Conservation (phyloP, 2,797 vertebrate genomes). For the Octomys mimax region DNA sequence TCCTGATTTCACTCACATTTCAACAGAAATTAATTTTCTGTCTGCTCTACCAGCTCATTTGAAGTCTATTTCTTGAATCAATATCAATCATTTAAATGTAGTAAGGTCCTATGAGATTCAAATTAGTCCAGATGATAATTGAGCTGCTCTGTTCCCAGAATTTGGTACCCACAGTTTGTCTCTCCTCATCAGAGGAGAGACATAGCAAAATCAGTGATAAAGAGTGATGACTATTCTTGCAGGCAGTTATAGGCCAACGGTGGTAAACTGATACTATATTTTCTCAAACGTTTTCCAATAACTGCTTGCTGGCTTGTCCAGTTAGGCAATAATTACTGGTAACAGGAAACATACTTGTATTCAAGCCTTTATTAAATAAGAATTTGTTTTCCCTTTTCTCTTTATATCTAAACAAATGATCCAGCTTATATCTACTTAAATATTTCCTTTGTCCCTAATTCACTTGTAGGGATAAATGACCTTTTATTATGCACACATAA, state of each 20-base stretch:
- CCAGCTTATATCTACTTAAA: conserved; percentile 50
- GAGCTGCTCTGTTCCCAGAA: conserved; percentile 58
- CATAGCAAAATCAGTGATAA: conserved; percentile 64
- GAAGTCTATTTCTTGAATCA: conserved; percentile 70
- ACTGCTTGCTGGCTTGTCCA: conserved; percentile 65
- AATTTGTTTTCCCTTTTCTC: conserved; percentile 36
- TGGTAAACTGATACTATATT: conserved; percentile 70
- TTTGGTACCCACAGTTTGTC: background rate
- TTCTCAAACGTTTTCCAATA: conserved; percentile 83
- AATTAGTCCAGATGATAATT: conserved; percentile 64
- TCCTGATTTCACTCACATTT: conserved; percentile 75
- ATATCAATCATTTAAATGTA: conserved; percentile 76
- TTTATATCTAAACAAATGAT: conserved; percentile 71
- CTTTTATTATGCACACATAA: background rate
- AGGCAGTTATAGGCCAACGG: conserved; percentile 1
- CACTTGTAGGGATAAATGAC: background rate
- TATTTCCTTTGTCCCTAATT: conserved; percentile 46
- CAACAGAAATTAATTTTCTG: conserved; percentile 77
- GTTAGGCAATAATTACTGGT: conserved; percentile 71
- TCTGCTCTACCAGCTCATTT: conserved; percentile 59
- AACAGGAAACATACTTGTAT: conserved; percentile 58
- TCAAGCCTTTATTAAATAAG: conserved; percentile 68
- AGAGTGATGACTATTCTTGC: conserved; percentile 25
- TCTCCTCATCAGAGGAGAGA: conserved; percentile 67
- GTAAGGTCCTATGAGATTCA: conserved; percentile 23